Percentiles rank a stretch among this genome's conserved stretches.
These are phyloP conservation scores for Agrotis exclamationis DNA, from an alignment of 2,888 invertebrate genomes.

Conservation along the genomic window DNA sequence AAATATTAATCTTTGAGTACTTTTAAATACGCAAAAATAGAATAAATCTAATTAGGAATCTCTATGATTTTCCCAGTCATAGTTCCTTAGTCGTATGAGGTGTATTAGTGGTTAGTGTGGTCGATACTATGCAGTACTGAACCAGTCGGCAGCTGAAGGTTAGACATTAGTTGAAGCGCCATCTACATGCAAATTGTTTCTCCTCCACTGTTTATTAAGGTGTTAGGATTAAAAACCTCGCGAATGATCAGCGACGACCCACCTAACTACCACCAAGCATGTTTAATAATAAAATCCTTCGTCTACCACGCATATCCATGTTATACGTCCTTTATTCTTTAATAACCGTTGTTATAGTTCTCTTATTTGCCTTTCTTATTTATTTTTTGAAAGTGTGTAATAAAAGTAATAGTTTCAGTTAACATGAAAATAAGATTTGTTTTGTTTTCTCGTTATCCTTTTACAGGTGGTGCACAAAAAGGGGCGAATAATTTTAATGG, in stretches of 20 bases:
- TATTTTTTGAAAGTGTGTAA: slow-evolving; percentile 19
- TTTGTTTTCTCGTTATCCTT: slow-evolving; percentile 34
- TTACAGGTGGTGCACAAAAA: slow-evolving; percentile 33
- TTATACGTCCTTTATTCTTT: slow-evolving; percentile 25
- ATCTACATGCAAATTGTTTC: slow-evolving; percentile 86
- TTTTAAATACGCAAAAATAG: background rate
- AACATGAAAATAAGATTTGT: slow-evolving; percentile 18
- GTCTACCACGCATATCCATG: slow-evolving; percentile 18
- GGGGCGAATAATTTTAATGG: slow-evolving; percentile 29
- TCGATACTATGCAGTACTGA: slow-evolving; percentile 80
- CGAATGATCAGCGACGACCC: slow-evolving; percentile 21
- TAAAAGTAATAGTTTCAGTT: slow-evolving; percentile 34
- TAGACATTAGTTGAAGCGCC: slow-evolving; percentile 79
- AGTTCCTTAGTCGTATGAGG: slow-evolving; percentile 68
- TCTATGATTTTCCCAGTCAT: slow-evolving; percentile 70
- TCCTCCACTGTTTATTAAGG: slow-evolving; percentile 70
- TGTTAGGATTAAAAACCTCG: slow-evolving; percentile 74
- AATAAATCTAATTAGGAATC: slow-evolving; percentile 32
- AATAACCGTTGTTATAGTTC: slow-evolving; percentile 35
- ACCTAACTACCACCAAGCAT: slow-evolving; percentile 27
- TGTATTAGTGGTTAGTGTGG: slow-evolving; percentile 84
- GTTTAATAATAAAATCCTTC: slow-evolving; percentile 43
- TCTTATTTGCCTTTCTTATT: slow-evolving; percentile 32
- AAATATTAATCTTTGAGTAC: too few species aligned
- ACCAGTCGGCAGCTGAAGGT: slow-evolving; percentile 86